Evolutionary conservation across 92 coral and sea anemone genomes (phyloP), one percentile per base, ranked within the genome.

Genomic region (Isaurus tuberculatus): DNA sequence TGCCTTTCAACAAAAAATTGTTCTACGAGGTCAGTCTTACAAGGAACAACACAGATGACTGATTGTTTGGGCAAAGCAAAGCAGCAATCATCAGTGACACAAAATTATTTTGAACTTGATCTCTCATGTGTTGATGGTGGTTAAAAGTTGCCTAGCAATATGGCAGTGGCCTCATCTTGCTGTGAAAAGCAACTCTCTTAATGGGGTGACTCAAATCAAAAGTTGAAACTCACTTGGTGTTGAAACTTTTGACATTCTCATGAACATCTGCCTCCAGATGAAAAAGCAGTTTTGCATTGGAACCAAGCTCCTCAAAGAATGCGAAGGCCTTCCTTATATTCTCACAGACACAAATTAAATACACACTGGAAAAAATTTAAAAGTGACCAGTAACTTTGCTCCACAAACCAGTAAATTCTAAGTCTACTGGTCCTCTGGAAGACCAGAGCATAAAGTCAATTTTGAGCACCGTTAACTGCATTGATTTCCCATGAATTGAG

Each of bases 361-460:
- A 49, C 57, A 16, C 11, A 16, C 57, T 2, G 42, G 42, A 36
- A 36, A 36, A 48, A 48, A 0, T 7, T 10, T 0, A 49, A 49
- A n/a, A 3, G 25, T 49, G 23, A 13, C 58, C 58, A 13, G 22
- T 49, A 49, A 15, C 58, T 15, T 17, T 49, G 58, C 58, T 49
- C 58, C 70, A 2, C 46, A 65, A 80, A 83, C 86, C 79, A 83
- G 80, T 83, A 70, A 83, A 83, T 83, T 48, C 70, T 70, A 25
- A 70, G 86, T 80, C 86, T 49, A 69, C 86, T 83, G 80, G 86
- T 83, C 86, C 80, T 1, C 67, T 70, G 86, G 86, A 82, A 30
- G 79, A 82, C 86, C 86, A 83, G 86, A 83, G 27, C 80, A 30
- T 70, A 83, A 83, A 83, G 71, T 32, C 32, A 83, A 51, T 6